These are phyloP conservation scores for Zoanthus gigantus DNA, from an alignment of 92 coral and sea anemone species.

Conservation along the genomic window DNA sequence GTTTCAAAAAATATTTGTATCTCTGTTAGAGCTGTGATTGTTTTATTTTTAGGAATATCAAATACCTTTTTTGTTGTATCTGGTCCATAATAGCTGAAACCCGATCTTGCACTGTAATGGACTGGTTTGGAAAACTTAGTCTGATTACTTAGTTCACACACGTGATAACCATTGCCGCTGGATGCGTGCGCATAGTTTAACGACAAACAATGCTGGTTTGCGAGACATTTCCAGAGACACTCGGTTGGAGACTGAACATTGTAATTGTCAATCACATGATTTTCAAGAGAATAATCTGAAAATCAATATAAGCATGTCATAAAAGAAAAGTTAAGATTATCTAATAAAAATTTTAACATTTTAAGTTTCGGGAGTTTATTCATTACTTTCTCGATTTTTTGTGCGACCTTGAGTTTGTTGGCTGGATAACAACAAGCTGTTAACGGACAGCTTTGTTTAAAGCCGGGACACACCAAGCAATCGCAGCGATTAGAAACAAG, in stretches of 20 bases:
- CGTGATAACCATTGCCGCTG: neutral
- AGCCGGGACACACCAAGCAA: no score
- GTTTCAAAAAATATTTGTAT: no score
- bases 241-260: constrained; percentile 2
- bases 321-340: neutral
- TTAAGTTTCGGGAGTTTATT: no score
- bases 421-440: no score
- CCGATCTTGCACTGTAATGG: constrained; percentile 6
- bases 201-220: constrained; percentile 22
- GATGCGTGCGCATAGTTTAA: constrained; percentile 30
- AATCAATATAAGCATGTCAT: neutral
- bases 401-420: no score
- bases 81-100: constrained; percentile 23
- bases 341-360: neutral
- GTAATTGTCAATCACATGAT: constrained; percentile 8
- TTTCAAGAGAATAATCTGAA: neutral
- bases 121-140: constrained; percentile 11
- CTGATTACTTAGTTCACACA: neutral
- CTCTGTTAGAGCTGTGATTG: no score
- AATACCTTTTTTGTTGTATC: constrained; percentile 31
- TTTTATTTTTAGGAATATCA: no score
- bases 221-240: constrained; percentile 11
- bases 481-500: no score
- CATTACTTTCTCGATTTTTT: no score
- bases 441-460: no score